Evolutionary conservation across 2,113 vertebrate genomes (phyloP).

Genomic region (Furnarius figulus): DNA sequence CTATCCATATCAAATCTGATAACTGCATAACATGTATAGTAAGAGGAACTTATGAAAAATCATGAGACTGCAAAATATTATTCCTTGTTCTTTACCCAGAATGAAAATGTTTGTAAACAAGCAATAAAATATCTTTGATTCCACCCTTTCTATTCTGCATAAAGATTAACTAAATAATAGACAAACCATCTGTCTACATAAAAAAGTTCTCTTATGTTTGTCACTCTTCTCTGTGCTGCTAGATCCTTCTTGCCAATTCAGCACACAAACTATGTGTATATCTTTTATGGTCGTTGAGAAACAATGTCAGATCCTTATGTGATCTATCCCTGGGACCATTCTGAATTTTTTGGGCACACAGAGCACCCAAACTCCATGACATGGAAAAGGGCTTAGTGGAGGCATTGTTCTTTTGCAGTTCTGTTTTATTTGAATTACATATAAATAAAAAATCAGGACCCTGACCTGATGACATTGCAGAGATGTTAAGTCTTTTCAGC

Average conservation of each 20-base stretch:
- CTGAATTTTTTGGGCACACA: neutral
- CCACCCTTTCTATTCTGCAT: neutral
- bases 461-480: neutral
- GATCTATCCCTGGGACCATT: fast-evolving
- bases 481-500: neutral
- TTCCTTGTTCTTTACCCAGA: neutral
- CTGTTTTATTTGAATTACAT: neutral
- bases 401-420: neutral
- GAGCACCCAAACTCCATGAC: too few species aligned
- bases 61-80: neutral
- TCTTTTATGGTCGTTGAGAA: fast-evolving
- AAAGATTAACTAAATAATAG: neutral
- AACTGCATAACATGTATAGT: neutral
- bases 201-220: neutral
- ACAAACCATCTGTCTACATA: neutral
- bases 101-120: neutral
- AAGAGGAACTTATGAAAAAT: neutral
- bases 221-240: neutral
- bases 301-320: neutral
- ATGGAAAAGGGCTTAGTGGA: neutral
- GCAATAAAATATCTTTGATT: neutral
- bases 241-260: neutral
- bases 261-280: neutral
- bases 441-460: neutral
- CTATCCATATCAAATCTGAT: neutral